Conservation (phyloP, 2,113 vertebrate genomes). For the Chaetorhynchus papuensis region DNA sequence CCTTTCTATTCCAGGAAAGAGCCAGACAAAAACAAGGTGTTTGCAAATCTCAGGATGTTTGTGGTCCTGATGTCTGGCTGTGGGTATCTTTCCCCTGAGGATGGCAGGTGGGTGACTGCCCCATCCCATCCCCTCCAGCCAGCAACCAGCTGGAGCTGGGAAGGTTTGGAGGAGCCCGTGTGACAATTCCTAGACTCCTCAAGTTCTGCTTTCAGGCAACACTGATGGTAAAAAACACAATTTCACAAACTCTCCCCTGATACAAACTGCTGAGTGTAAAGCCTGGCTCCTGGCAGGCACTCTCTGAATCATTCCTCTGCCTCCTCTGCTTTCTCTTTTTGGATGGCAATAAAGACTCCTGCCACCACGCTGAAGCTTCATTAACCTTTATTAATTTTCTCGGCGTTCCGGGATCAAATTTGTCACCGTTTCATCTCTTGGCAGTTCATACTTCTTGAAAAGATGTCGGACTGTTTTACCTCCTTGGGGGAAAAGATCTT, state of each 20-base stretch:
- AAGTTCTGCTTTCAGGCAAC: background rate
- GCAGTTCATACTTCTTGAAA: slow-evolving; percentile 2
- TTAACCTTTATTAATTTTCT: slow-evolving; percentile 63
- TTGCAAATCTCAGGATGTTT: background rate
- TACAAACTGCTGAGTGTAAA: background rate
- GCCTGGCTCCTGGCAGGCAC: slow-evolving; percentile 8
- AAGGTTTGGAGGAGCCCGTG: background rate
- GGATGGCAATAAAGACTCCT: slow-evolving; percentile 4
- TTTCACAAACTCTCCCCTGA: background rate
- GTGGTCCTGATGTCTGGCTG: background rate
- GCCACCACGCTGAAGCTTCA: slow-evolving; percentile 34
- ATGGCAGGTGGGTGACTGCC: background rate
- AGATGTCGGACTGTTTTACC: slow-evolving; percentile 18
- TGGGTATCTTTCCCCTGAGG: background rate
- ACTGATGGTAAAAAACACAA: background rate
- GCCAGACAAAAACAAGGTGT: background rate
- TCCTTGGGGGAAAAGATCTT: background rate
- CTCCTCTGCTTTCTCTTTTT: slow-evolving; percentile 54
- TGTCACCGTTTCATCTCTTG: slow-evolving; percentile 35
- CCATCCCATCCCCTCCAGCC: background rate
- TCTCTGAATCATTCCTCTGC: slow-evolving; percentile 48
- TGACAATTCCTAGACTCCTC: background rate
- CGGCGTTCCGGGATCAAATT: background rate
- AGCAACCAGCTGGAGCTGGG: background rate
- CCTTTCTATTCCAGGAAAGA: background rate